Conservation (phyloP, 2,797 vertebrate species). For the Catamblyrhynchus diadema region DNA sequence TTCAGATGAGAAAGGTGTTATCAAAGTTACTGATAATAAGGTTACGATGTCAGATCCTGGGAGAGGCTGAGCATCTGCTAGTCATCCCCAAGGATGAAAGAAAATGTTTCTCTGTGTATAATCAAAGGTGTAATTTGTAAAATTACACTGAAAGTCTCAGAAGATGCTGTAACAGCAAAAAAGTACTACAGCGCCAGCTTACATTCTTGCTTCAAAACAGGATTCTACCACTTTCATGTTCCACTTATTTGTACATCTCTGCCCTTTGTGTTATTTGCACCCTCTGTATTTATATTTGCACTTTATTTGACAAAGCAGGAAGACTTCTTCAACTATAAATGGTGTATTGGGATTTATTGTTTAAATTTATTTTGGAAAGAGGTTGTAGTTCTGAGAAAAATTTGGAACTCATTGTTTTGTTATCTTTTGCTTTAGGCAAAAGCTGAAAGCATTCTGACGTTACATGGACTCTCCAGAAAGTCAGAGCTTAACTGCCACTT, state of each 20-base stretch:
- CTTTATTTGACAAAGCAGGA: not conserved
- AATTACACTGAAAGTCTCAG: not conserved
- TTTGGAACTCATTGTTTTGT: not conserved
- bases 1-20: slow-evolving; percentile 16
- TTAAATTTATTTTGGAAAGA: not conserved
- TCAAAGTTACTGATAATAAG: not conserved
- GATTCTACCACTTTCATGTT: not conserved
- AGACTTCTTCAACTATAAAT: not conserved
- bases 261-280: not conserved
- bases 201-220: not conserved
- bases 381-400: not conserved
- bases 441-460: not conserved
- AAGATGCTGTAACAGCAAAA: not conserved
- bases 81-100: not conserved
- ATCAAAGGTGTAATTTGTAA: not conserved
- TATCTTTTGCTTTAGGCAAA: not conserved
- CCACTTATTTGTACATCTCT: not conserved
- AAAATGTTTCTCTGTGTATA: not conserved
- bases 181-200: not conserved
- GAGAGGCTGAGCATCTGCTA: not conserved
- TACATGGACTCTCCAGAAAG: not conserved
- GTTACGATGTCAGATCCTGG: not conserved
- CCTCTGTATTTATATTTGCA: not conserved
- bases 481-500: not conserved
- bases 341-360: not conserved